Conservation (phyloP, 2,888 invertebrate species). For the Galerucella nymphaeae region DNA sequence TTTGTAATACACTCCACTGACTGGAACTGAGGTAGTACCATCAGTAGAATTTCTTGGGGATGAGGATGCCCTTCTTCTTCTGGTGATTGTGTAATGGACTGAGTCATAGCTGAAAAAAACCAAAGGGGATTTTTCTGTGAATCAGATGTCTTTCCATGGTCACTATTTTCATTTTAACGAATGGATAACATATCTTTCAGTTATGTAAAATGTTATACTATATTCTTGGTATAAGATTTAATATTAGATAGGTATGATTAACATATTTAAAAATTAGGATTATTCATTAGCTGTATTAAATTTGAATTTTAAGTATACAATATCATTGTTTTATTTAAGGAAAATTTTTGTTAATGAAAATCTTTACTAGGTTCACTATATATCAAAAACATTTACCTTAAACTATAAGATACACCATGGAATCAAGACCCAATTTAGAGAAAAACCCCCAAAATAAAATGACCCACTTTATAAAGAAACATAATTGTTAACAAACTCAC, state of each 20-base stretch:
- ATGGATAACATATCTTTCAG: neutral
- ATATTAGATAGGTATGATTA: too few relatives aligned
- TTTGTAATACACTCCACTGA: constrained; percentile 48
- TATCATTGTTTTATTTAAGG: too few relatives aligned
- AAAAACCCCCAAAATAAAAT: constrained; percentile 41
- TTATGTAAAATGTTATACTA: neutral
- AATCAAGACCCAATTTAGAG: constrained; percentile 38
- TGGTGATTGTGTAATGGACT: constrained; percentile 62
- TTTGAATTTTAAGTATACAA: too few relatives aligned
- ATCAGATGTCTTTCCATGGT: constrained; percentile 32
- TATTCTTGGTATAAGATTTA: too few relatives aligned
- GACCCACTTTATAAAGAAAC: constrained; percentile 26
- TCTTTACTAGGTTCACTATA: neutral
- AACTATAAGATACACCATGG: constrained; percentile 37
- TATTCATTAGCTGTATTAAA: too few relatives aligned
- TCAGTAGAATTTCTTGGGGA: constrained; percentile 37
- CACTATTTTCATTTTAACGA: neutral
- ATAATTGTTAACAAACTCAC: constrained; percentile 30
- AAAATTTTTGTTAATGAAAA: too few relatives aligned
- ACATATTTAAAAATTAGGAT: too few relatives aligned
- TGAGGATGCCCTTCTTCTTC: constrained; percentile 57
- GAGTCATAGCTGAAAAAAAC: constrained; percentile 57
- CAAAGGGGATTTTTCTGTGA: constrained; percentile 37
- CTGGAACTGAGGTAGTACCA: constrained; percentile 25
- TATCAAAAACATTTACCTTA: constrained; percentile 33